These are phyloP conservation scores for Psix sp. DNA, from an alignment of 1,140 invertebrate genomes.

Conservation along the genomic window DNA sequence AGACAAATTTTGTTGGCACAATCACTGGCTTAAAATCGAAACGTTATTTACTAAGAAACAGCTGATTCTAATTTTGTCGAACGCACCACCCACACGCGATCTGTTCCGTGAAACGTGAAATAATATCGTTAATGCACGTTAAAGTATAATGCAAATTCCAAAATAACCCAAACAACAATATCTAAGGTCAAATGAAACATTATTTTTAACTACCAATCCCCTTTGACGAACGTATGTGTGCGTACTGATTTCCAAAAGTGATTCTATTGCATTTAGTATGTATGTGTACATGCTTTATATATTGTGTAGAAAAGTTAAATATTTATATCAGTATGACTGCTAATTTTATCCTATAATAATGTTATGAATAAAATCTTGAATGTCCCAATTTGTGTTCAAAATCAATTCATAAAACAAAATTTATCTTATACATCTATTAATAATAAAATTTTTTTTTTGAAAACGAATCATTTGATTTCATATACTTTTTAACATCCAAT, in stretches of 20 bases:
- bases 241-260: not conserved
- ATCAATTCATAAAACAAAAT: too few relatives aligned
- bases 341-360: too few relatives aligned
- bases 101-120: not conserved
- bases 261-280: too few relatives aligned
- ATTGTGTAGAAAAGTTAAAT: too few relatives aligned
- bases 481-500: too few relatives aligned
- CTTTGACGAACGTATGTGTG: not conserved
- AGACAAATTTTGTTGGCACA: slow-evolving; percentile 43
- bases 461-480: too few relatives aligned
- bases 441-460: too few relatives aligned
- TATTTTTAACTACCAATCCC: not conserved
- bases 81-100: slow-evolving; percentile 11
- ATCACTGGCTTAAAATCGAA: slow-evolving; percentile 31
- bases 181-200: not conserved
- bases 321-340: too few relatives aligned
- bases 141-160: slow-evolving; percentile 17
- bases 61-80: slow-evolving; percentile 61
- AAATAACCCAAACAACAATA: slow-evolving; percentile 27
- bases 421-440: too few relatives aligned
- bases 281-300: too few relatives aligned
- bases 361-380: too few relatives aligned
- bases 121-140: slow-evolving; percentile 20
- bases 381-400: too few relatives aligned
- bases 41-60: slow-evolving; percentile 59